phyloP scores from a whole-genome alignment of 2,797 vertebrate genomes.

The Crypturellus tataupa region DNA sequence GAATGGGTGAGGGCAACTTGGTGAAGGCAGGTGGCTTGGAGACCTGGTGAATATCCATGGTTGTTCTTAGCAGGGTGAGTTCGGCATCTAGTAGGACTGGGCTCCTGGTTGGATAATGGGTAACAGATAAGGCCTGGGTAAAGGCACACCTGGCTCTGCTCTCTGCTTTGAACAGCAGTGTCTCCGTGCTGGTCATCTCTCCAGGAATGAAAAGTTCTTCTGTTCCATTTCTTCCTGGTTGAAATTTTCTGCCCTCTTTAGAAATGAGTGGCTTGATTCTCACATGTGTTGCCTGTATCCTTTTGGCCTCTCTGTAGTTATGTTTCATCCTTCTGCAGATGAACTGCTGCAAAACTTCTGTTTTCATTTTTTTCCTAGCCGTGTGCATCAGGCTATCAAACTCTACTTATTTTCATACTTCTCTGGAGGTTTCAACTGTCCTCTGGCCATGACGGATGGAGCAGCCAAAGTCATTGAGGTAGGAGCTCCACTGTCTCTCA shows the following conservation, averaged over 20 bases:
- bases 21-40: neutral
- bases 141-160: neutral
- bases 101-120: neutral
- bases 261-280: neutral
- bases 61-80: neutral
- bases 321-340: neutral
- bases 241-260: neutral
- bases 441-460: constrained; percentile 93
- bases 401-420: constrained; percentile 86
- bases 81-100: neutral
- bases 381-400: constrained; percentile 90
- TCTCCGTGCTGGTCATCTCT: neutral
- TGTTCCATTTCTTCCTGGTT: neutral
- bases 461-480: constrained; percentile 93
- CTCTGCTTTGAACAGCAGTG: neutral
- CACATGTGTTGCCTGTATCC: neutral
- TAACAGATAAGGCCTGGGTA: neutral
- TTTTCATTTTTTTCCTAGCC: constrained; percentile 74
- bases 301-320: neutral
- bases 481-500: neutral
- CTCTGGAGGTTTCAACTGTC: constrained; percentile 86
- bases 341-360: neutral
- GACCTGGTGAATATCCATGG: neutral
- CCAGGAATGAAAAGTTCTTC: neutral
- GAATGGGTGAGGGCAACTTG: neutral